These are phyloP conservation scores for Chrysochloris asiatica DNA, from an alignment of 2,113 vertebrate genomes.

Conservation along the genomic window DNA sequence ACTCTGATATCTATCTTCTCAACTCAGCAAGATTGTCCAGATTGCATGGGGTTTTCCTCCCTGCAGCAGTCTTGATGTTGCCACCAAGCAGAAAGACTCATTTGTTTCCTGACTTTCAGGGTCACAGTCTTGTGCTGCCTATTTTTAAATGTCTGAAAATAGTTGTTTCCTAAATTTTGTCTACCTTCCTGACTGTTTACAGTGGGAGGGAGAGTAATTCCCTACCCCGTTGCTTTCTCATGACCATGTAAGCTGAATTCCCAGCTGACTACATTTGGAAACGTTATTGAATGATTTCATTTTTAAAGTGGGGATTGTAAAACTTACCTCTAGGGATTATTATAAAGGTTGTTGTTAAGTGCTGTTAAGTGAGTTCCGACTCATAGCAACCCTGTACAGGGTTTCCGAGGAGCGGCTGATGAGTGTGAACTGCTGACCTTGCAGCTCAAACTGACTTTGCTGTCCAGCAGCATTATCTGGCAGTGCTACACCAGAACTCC, in stretches of 20 bases:
- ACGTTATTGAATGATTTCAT: neutral
- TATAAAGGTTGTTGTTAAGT: no score
- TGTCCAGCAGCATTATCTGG: no score
- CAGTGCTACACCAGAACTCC: no score
- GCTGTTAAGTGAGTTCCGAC: no score
- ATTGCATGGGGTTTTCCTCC: neutral
- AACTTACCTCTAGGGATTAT: neutral
- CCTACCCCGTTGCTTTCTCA: neutral
- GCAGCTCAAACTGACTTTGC: no score
- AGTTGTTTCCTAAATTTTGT: conserved; percentile 41
- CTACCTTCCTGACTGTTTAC: conserved; percentile 38
- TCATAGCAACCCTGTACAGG: no score
- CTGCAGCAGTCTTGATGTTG: neutral
- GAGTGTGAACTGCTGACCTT: no score
- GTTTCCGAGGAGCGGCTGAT: no score
- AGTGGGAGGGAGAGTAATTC: neutral
- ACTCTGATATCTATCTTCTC: neutral
- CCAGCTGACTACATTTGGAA: neutral
- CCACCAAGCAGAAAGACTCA: neutral
- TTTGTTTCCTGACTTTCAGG: neutral
- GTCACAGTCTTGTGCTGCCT: neutral
- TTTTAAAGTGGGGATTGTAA: conserved; percentile 39
- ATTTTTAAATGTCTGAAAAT: neutral
- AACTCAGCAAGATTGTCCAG: neutral
- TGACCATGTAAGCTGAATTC: neutral